A percentile compares a stretch with the other conserved stretches of the same genome.
Conservation (phyloP, 2,888 invertebrate genomes). For the Stegophylla sp. region DNA sequence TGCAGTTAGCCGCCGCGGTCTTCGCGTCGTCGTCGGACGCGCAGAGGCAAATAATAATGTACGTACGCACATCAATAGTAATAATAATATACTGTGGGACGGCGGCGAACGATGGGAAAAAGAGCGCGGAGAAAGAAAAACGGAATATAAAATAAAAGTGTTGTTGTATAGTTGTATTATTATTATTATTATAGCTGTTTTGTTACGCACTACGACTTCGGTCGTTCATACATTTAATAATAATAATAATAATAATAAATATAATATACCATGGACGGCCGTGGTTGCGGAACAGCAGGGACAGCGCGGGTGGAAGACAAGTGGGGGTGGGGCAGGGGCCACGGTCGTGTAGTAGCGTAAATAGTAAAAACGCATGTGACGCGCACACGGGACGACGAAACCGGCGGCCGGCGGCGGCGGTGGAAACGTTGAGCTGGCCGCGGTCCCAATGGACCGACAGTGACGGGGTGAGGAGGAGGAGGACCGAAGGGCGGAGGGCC, state of each 20-base stretch:
- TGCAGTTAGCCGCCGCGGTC: too few relatives aligned
- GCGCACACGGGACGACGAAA: not conserved
- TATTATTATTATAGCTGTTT: too few relatives aligned
- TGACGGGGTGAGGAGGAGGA: too few relatives aligned
- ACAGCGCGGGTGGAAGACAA: not conserved
- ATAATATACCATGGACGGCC: not conserved
- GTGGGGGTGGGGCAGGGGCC: not conserved
- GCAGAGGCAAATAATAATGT: not conserved
- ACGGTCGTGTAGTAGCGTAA: too few relatives aligned
- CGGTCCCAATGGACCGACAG: too few relatives aligned
- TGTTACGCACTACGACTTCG: too few relatives aligned
- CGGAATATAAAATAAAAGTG: too few relatives aligned
- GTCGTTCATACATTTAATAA: too few relatives aligned
- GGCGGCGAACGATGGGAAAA: not conserved
- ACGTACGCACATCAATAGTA: not conserved
- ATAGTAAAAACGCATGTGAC: slow-evolving; percentile 53
- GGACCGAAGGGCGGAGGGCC: not conserved
- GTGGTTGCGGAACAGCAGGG: not conserved
- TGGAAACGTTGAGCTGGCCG: not conserved
- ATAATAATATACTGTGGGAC: not conserved
- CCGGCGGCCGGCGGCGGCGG: not conserved
- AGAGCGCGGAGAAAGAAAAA: too few relatives aligned
- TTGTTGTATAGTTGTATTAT: too few relatives aligned
- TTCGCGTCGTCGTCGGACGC: not conserved
- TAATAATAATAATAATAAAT: not conserved